Evolutionary conservation across 53 echinoderm and acorn worm species (phyloP).

Genomic region (Echinometra lucunter): DNA sequence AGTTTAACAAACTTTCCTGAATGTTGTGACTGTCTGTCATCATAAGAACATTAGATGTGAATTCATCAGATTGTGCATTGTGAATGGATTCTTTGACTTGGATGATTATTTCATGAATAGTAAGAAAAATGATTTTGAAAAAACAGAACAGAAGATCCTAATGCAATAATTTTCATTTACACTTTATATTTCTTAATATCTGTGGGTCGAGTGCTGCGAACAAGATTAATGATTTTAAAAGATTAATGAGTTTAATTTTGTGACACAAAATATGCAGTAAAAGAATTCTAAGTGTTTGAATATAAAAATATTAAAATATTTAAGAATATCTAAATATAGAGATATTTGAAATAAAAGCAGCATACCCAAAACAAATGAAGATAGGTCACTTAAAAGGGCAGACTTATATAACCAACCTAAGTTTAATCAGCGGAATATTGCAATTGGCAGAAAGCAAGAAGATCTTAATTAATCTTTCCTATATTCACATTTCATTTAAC

Average conservation of each 20-base stretch:
- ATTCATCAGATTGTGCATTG: constrained; percentile 6
- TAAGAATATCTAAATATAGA: too few relatives aligned
- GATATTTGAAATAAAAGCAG: not conserved
- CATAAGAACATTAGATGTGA: not conserved
- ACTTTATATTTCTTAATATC: too few relatives aligned
- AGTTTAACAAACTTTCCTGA: constrained; percentile 38
- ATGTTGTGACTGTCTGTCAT: constrained; percentile 37
- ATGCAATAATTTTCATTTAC: too few relatives aligned
- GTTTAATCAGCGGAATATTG: not conserved
- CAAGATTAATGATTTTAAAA: too few relatives aligned
- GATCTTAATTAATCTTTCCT: not conserved
- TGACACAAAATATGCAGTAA: too few relatives aligned
- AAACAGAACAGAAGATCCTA: not conserved
- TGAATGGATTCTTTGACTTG: not conserved
- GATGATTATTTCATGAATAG: constrained; percentile 1
- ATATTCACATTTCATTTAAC: constrained; percentile 3
- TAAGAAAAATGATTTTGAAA: not conserved
- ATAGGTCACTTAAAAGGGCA: not conserved
- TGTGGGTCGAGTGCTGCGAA: too few relatives aligned
- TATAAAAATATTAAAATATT: too few relatives aligned
- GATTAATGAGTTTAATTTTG: too few relatives aligned
- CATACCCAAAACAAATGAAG: not conserved
- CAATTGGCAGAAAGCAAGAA: constrained; percentile 18
- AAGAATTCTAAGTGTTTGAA: too few relatives aligned
- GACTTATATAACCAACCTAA: not conserved